Evolutionary conservation across 2,888 invertebrate genomes (phyloP), one percentile per base, ranked within the genome.

Genomic region (Octonoba sinensis): DNA sequence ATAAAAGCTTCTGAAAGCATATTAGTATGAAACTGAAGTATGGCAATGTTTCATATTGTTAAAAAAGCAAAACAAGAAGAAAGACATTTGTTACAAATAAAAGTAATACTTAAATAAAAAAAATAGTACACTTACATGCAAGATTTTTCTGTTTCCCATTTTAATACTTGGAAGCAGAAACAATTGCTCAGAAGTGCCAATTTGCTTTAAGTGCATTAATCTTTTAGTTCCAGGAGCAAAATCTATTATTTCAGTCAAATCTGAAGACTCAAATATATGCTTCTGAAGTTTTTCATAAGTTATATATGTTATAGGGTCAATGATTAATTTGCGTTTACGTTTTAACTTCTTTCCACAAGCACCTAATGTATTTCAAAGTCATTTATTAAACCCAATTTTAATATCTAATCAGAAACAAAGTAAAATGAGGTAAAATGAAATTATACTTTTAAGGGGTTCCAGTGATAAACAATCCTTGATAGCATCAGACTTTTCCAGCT

Each of bases 261-360:
- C 98, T 44, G 94, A 94, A 0, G 97, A 98, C 88, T 99, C 97
- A 24, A 96, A 95, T 84, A 99, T 91, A 88, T 99, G 99, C 74
- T 96, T 94, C 89, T 99, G 99, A 98, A 99, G 99, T 88, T 98
- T 97, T 88, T 99, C 99, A 20, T 98, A 98, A 4, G 96, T 95
- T 88, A 99, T 97, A 89, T 97, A 98, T 90, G 99, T 99, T 70
- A 96, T 94, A 90, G 99, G 99, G 89, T 99, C 99, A 15, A 99
- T 96, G 86, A 99, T 96, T 15, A 81, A 27, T 36, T 81, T 81
- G 82, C 99, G 92, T 89, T 98, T 98, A 86, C 97, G 82, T 20
- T 82, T 56, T 12, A 79, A 57, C 18, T 44, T 36, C 20, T 57
- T 20, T 18, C 44, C 36, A 16, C 15, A n/a, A n/a, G 24, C 27